Evolutionary conservation across 2,888 invertebrate genomes (phyloP).

Genomic region (Chouioia cunea): DNA sequence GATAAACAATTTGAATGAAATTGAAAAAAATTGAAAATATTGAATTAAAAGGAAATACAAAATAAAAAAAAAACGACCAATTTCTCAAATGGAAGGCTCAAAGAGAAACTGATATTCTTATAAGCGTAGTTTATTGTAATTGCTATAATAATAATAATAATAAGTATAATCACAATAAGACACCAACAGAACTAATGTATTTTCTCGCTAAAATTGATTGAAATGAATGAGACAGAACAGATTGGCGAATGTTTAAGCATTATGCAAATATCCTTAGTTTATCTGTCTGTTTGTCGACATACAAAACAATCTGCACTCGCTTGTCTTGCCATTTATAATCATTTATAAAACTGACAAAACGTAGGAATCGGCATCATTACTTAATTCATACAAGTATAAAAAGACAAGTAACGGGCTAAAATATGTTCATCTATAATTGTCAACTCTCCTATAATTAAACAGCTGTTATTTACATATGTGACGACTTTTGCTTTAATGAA

Average conservation of each 20-base stretch:
- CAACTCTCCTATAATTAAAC: slow-evolving; percentile 22
- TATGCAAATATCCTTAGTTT: too few relatives aligned
- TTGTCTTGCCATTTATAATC: slow-evolving; percentile 6
- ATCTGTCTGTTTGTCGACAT: slow-evolving; percentile 1
- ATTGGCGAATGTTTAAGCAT: too few relatives aligned
- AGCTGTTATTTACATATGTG: slow-evolving; percentile 27
- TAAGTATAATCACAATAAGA: slow-evolving; percentile 21
- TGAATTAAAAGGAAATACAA: slow-evolving; percentile 36
- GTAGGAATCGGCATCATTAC: slow-evolving; percentile 36
- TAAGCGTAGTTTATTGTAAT: too few relatives aligned
- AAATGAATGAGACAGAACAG: too few relatives aligned
- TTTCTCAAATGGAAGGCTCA: too few relatives aligned
- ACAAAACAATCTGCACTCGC: slow-evolving; percentile 11
- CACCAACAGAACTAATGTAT: slow-evolving; percentile 9
- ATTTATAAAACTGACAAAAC: slow-evolving; percentile 21
- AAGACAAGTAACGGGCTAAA: slow-evolving; percentile 43
- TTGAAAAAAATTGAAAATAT: slow-evolving; percentile 37
- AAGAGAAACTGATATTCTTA: too few relatives aligned
- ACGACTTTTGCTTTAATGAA: slow-evolving; percentile 16
- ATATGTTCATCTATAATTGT: slow-evolving; percentile 30
- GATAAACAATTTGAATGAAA: slow-evolving; percentile 28
- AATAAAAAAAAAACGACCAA: slow-evolving; percentile 36
- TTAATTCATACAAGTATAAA: slow-evolving; percentile 41
- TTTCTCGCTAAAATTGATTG: slow-evolving; percentile 10
- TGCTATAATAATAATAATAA: slow-evolving; percentile 27